Evolutionary conservation across 2,113 vertebrate species (phyloP), one percentile per base, ranked within the genome.

Genomic region (Coptodon bakossiorum): DNA sequence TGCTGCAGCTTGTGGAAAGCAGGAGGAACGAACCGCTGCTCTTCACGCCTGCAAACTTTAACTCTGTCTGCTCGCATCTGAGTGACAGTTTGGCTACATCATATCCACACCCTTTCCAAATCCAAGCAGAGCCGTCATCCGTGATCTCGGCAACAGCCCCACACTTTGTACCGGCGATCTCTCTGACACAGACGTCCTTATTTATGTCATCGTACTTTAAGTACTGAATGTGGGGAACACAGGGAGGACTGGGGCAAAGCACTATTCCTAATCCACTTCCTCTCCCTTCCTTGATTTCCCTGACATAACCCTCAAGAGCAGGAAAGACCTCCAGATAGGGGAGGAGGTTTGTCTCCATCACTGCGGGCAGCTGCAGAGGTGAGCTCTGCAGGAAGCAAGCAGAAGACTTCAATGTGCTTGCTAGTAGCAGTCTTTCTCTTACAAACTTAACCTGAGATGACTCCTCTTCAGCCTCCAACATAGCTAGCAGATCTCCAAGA

Each of bases 331-430:
- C 71, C 29, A 95, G 61, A 63, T 95, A 96, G 48, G 96, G 96
- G 8, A 95, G 76, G 31, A 97, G 87, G 19, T 89, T 95, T 3
- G 86, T 82, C 87, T 97, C 96, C 89, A 97, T 94, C 54, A 95
- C 88, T 12, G 89, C 61, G 12, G 87, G 40, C 6, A 97, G 91
- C 57, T 95, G 91, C n/a, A 89, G 56, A 14, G 95, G 93, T 6
- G 83, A 93, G 14, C 54, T 87, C 29, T 68, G 90, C 61, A 97
- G 88, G 7, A 95, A 85, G 88, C 96, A 96, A 17, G 84, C 36
- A 34, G 88, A 91, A 34, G 93, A 94, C 89, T 89, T 95, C 12
- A 97, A 81, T 27, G 92, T 78, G 48, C 86, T 89, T 17, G 93
- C 92, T 2, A 97, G 86, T 43, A 97, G 85, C 22, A 82, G 57